Evolutionary conservation across 2,113 vertebrate species (phyloP), one percentile per base, ranked within the genome.

Genomic region (Rhinoderma darwinii): DNA sequence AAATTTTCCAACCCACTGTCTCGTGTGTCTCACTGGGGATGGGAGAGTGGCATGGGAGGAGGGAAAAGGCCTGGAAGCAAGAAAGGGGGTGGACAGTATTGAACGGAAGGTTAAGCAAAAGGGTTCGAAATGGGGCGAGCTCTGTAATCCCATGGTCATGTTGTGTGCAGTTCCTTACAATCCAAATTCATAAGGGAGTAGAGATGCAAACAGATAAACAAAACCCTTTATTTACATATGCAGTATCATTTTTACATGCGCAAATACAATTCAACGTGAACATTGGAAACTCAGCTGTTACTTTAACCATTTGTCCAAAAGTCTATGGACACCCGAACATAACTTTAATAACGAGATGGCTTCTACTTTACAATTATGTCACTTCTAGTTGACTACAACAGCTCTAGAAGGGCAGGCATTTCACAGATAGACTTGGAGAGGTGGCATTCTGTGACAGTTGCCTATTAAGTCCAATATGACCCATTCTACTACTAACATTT

Each of bases 151-250:
- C n/a, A n/a, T n/a, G n/a, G n/a, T n/a, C n/a, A n/a, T n/a, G n/a
- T n/a, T n/a, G n/a, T n/a, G n/a, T n/a, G n/a, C n/a, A n/a, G n/a
- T n/a, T n/a, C n/a, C n/a, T n/a, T n/a, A n/a, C n/a, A 32, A 66
- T 6, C 1, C 27, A 66, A 14, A 15, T 4, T 30, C 30, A 63
- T 27, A 63, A 63, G 4, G 27, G 10, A 30, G n/a, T 15, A 66
- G 14, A 15, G 2, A 66, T 1, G 63, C 27, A 35, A 66, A 35
- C 27, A 32, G 18, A 32, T 66, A 32, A 66, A 32, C 20, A 66
- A 66, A 66, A 66, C 14, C 35, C 63, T 66, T 66, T 66, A 66
- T 66, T 66, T 66, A 66, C 30, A 66, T 66, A 35, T 32, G 35
- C 27, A 63, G 61, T 30, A 27, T 63, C 2, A 63, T 63, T 15